Percentiles rank a stretch among this genome's conserved stretches.
Conservation (phyloP, 2,888 invertebrate species). For the Melanargia galathea region DNA sequence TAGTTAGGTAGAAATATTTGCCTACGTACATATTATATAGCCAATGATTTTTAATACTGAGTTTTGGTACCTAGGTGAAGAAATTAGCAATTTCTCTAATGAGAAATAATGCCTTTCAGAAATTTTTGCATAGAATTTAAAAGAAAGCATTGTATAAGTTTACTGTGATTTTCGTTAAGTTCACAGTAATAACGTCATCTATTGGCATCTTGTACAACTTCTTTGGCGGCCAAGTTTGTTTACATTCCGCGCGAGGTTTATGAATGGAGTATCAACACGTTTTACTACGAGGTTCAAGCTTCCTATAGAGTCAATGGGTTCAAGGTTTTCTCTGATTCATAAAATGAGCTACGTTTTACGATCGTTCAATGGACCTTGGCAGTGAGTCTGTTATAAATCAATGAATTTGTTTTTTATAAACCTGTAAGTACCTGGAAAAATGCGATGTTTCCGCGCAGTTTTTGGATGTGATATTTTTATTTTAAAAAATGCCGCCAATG, state of each 20-base stretch:
- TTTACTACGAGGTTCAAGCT: slow-evolving; percentile 35
- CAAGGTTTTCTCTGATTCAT: slow-evolving; percentile 27
- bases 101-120: background rate
- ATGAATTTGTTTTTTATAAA: background rate
- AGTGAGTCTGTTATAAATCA: background rate
- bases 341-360: slow-evolving; percentile 4
- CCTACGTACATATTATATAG: too few relatives aligned
- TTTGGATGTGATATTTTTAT: too few relatives aligned
- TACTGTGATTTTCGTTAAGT: too few relatives aligned
- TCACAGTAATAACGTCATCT: slow-evolving; percentile 69
- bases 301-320: too few relatives aligned
- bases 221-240: slow-evolving; percentile 66
- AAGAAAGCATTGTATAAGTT: too few relatives aligned
- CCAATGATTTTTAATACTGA: too few relatives aligned
- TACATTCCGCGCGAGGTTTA: slow-evolving; percentile 45
- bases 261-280: slow-evolving; percentile 38
- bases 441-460: too few relatives aligned
- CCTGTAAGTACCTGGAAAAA: too few relatives aligned
- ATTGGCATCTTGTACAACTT: slow-evolving; percentile 46
- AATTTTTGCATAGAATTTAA: too few relatives aligned
- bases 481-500: too few relatives aligned
- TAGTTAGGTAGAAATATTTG: too few relatives aligned
- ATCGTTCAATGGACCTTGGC: slow-evolving; percentile 21
- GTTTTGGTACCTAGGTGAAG: too few relatives aligned
- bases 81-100: slow-evolving; percentile 1